Base-by-base conservation (phyloP, 1,140 invertebrate species). In the Calycopis cecrops region DNA sequence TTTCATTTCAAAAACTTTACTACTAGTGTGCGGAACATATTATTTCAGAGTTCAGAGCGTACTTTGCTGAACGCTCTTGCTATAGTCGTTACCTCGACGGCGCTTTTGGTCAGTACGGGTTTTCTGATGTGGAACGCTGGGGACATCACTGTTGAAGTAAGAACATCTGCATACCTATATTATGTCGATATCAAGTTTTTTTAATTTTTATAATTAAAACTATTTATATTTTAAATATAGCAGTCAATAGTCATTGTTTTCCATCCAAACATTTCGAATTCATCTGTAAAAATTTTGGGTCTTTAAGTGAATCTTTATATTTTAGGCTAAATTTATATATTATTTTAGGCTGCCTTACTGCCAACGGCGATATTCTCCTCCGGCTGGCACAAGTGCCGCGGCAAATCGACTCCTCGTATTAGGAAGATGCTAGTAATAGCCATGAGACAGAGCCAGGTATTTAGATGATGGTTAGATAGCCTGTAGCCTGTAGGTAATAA, bases 101-200 rank as follows among this genome's bases (percentile, higher is more conserved):
- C 62, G 1, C 53, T 74, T 14, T 52, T 79, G 9, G 52, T 63
- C 37, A 69, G 61, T 37, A 71, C 67, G 3, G 76, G 70, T 1
- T 48, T 73, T 11, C 60, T 73, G 35, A 79, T 79, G 72, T 75
- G 67, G 64, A 76, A 68, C 40, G 66, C 71, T 44, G 76, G 76
- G 10, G 67, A 79, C 40, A 56, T 76, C 14, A 74, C 75, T 1
- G 61, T 72, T 8, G 69, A 76, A 60, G 75, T 67, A 57, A 59
- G n/a, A 44, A 35, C 21, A 28, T 28, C n/a, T n/a, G n/a, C n/a
- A n/a, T n/a, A n/a, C n/a, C n/a, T n/a, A n/a, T n/a, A n/a, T n/a
- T n/a, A n/a, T n/a, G n/a, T n/a, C n/a, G n/a, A n/a, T n/a, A n/a
- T n/a, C n/a, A n/a, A n/a, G n/a, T n/a, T n/a, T n/a, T n/a, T n/a